Evolutionary conservation across 2,797 vertebrate species (phyloP).

Genomic region (Ctenosaura bakeri): DNA sequence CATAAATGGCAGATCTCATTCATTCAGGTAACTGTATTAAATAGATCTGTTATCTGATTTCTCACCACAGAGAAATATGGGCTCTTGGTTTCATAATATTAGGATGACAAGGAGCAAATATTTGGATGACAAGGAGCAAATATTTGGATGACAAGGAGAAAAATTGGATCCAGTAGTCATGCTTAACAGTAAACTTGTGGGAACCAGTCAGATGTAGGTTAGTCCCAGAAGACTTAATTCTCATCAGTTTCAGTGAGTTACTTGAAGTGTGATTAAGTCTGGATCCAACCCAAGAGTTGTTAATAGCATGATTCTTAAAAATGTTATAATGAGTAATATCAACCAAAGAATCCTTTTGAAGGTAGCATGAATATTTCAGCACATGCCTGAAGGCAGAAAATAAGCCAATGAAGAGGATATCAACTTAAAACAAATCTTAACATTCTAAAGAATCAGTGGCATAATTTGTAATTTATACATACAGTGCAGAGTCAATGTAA

Average conservation of each 20-base stretch:
- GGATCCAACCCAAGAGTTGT: neutral
- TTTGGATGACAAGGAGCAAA: neutral
- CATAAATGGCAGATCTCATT: neutral
- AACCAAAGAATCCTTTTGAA: neutral
- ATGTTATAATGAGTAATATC: neutral
- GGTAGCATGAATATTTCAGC: neutral
- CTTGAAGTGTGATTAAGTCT: neutral
- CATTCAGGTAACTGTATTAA: neutral
- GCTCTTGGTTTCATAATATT: no score
- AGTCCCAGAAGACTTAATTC: neutral
- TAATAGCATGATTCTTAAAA: neutral
- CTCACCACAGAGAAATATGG: neutral
- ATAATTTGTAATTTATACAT: neutral
- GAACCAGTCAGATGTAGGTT: neutral
- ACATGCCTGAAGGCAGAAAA: neutral
- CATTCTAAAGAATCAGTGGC: neutral
- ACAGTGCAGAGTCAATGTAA: no score
- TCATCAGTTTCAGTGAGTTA: neutral
- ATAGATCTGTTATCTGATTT: neutral
- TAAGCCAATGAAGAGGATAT: neutral
- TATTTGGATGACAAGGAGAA: no score
- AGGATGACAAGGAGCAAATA: no score
- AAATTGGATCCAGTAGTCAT: neutral
- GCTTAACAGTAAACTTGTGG: neutral
- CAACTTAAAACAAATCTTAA: slow-evolving; percentile 9